These are phyloP conservation scores for Drosophila bunnanda DNA, from an alignment of 2,888 invertebrate genomes.

Conservation along the genomic window DNA sequence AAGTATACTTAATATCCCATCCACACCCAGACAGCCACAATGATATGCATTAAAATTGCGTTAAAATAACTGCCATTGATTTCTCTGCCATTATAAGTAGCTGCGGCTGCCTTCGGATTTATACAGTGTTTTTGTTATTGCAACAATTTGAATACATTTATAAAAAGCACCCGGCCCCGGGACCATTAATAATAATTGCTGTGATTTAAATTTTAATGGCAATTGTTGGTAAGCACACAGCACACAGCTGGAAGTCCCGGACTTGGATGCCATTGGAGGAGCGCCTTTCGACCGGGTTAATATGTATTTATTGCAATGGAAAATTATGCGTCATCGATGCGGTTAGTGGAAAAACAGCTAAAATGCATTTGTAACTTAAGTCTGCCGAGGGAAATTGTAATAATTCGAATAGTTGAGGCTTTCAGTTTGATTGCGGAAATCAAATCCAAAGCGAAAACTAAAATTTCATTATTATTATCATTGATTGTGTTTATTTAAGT, in stretches of 20 bases:
- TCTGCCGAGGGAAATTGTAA: background rate
- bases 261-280: conserved; percentile 12
- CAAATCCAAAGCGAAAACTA: background rate
- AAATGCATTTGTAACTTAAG: conserved; percentile 46
- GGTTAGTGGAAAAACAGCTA: conserved; percentile 26
- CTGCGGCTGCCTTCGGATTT: conserved; percentile 17
- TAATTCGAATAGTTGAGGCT: background rate
- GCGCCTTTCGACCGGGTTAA: conserved; percentile 32
- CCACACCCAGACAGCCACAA: background rate
- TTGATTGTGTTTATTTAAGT: too few relatives aligned
- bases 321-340: conserved; percentile 45
- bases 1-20: background rate
- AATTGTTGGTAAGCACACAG: conserved; percentile 72
- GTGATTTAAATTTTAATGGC: conserved; percentile 84
- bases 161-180: conserved; percentile 72
- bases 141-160: conserved; percentile 76
- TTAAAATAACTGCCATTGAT: conserved; percentile 71
- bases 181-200: conserved; percentile 83
- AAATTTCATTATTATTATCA: too few relatives aligned
- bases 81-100: conserved; percentile 43
- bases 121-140: conserved; percentile 33
- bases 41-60: conserved; percentile 58
- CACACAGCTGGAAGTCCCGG: conserved; percentile 20
- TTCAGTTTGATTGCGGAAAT: background rate
- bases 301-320: conserved; percentile 71